Evolutionary conservation across 37 sponge, comb jelly and placozoan species (phyloP).

Genomic region (Theonella swinhoei): DNA sequence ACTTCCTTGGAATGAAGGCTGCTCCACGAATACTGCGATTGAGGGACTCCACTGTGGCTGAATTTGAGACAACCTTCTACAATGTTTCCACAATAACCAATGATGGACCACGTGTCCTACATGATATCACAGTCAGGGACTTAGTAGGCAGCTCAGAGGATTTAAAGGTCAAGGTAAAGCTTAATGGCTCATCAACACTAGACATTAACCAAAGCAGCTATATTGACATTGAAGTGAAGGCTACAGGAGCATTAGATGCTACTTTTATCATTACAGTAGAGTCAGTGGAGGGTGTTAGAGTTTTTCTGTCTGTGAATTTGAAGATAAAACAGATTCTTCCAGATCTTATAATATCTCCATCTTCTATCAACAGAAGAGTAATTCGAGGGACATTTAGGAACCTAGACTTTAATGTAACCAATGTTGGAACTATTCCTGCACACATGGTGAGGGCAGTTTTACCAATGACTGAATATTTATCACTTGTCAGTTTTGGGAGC

Average conservation of each 20-base stretch:
- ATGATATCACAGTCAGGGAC: not conserved
- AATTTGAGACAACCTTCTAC: conserved; percentile 22
- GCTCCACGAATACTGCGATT: conserved; percentile 7
- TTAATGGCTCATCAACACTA: not conserved
- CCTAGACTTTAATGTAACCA: conserved; percentile 38
- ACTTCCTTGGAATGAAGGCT: conserved; percentile 31
- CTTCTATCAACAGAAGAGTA: conserved; percentile 27
- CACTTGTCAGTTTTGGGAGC: conserved; percentile 40
- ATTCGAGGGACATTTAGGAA: conserved; percentile 26
- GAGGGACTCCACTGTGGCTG: not conserved
- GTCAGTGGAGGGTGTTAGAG: conserved; percentile 6
- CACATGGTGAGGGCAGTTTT: conserved; percentile 7
- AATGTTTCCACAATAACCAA: conserved; percentile 25
- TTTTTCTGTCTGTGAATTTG: not conserved
- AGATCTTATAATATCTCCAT: conserved; percentile 10
- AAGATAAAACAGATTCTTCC: conserved; percentile 33
- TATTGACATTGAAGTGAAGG: conserved; percentile 3
- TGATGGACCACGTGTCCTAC: conserved; percentile 42
- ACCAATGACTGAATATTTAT: conserved; percentile 9
- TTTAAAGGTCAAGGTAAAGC: not conserved
- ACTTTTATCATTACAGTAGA: conserved; percentile 6
- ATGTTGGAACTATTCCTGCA: conserved; percentile 27
- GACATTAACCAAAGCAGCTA: not conserved
- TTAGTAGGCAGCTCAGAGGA: not conserved
- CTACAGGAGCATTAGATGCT: not conserved